Base-by-base conservation (phyloP, 2,113 vertebrate genomes). In the Myotis davidii region DNA sequence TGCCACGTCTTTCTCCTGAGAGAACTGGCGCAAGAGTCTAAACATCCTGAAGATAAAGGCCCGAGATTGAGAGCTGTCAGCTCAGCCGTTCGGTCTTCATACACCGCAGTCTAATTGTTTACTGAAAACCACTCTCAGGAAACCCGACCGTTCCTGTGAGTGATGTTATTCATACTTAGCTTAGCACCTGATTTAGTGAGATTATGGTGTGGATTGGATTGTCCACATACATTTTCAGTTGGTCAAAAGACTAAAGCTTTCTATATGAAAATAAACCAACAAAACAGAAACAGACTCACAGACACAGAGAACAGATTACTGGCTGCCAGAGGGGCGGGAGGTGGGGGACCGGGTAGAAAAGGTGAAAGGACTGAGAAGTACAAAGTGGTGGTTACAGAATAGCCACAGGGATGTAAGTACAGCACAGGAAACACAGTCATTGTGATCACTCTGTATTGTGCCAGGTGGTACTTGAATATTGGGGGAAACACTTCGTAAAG, bases 201-300 rank as follows among this genome's bases (percentile, higher is more conserved):
- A 20, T 42, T 13, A 52, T 37, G 18, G 7, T 29, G 14, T 20
- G 34, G 64, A 32, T 72, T 89, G 76, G 32, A 67, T 81, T 34
- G 45, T 70, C 11, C 23, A 37, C 18, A 11, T 70, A 11, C 32
- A 25, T 72, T 87, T 92, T 50, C 52, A 73, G 1, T 23, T 39
- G 56, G 48, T 73, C 42, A 95, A 85, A 77, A 54, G 23, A 70
- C 9, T 48, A 16, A 70, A 50, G 16, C 56, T 92, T 81, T 87
- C 11, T 54, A 29, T 29, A 5, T 86, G 54, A 89, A 90, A 83
- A 59, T 27, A 45, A 27, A 29, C 70, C 39, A 25, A 42, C 32
- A n/a, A 18, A n/a, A 42, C 70, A 27, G 37, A 39, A 73, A 25
- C 37, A 45, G 72, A 27, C 72, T 27, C 37, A 6, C 5, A 25